Evolutionary conservation across 37 sponge, comb jelly and placozoan species (phyloP).

Genomic region (Haliclona indistincta): DNA sequence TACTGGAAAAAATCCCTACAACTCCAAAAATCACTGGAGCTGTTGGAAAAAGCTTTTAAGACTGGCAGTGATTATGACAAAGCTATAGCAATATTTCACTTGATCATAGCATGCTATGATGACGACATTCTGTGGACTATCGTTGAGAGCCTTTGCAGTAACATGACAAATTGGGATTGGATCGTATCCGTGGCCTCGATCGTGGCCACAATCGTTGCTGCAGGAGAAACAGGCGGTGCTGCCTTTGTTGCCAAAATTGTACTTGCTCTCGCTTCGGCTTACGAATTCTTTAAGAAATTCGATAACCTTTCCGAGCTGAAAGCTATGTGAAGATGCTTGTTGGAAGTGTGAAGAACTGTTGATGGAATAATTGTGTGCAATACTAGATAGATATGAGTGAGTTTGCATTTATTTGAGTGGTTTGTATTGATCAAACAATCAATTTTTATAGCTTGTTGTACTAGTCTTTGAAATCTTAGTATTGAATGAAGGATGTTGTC

Average conservation of each 20-base stretch:
- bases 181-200: slow-evolving; percentile 29
- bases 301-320: slow-evolving; percentile 7
- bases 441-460: too few relatives aligned
- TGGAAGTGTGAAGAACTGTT: too few relatives aligned
- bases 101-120: slow-evolving; percentile 30
- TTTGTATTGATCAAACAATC: too few relatives aligned
- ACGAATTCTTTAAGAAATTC: slow-evolving; percentile 39
- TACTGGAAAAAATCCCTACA: slow-evolving; percentile 16
- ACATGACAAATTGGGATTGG: slow-evolving; percentile 38
- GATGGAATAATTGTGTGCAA: too few relatives aligned
- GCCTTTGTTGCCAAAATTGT: slow-evolving; percentile 42
- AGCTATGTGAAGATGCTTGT: slow-evolving; percentile 4
- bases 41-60: slow-evolving; percentile 17
- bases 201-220: slow-evolving; percentile 27
- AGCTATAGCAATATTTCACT: slow-evolving; percentile 37
- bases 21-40: slow-evolving; percentile 31
- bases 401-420: too few relatives aligned
- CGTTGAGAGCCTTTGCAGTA: slow-evolving; percentile 33
- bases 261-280: slow-evolving; percentile 50
- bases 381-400: too few relatives aligned
- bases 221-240: slow-evolving; percentile 26
- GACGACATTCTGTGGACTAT: slow-evolving; percentile 40
- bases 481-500: too few relatives aligned
- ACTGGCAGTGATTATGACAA: slow-evolving; percentile 8
- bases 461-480: too few relatives aligned